phyloP scores from a whole-genome alignment of 1,140 invertebrate species.

The Macrosteles quadrilineatus region DNA sequence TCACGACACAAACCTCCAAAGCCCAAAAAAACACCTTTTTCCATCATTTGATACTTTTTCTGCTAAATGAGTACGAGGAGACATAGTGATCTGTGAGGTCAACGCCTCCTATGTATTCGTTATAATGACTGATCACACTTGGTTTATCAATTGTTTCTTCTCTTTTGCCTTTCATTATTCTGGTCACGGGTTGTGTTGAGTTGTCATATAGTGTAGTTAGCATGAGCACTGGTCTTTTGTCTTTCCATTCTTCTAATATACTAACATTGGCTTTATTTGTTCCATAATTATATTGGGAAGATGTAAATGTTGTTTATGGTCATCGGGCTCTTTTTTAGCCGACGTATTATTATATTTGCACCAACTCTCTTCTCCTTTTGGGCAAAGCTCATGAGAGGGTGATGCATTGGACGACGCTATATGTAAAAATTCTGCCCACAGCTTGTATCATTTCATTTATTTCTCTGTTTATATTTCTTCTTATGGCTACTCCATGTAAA shows the following conservation, averaged over 20 bases:
- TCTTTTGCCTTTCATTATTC: slow-evolving; percentile 21
- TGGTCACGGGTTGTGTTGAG: neutral
- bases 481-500: slow-evolving; percentile 17
- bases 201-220: slow-evolving; percentile 23
- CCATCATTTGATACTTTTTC: slow-evolving; percentile 23
- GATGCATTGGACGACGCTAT: slow-evolving; percentile 12
- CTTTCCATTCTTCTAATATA: slow-evolving; percentile 24
- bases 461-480: slow-evolving; percentile 12
- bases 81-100: slow-evolving; percentile 26
- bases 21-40: slow-evolving; percentile 12
- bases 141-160: slow-evolving; percentile 22
- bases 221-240: slow-evolving; percentile 14
- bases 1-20: slow-evolving; percentile 24
- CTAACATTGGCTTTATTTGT: slow-evolving; percentile 9
- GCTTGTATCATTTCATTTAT: slow-evolving; percentile 17
- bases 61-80: neutral
- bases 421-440: slow-evolving; percentile 6
- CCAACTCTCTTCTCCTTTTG: no score
- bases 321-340: slow-evolving; percentile 9
- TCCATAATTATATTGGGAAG: slow-evolving; percentile 15
- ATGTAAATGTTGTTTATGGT: slow-evolving; percentile 2
- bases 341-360: slow-evolving; percentile 10
- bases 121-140: slow-evolving; percentile 7
- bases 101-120: no score
- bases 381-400: slow-evolving; percentile 18